Base-by-base conservation (phyloP, 2,888 invertebrate genomes). In the Rhorus exstirpatorius region DNA sequence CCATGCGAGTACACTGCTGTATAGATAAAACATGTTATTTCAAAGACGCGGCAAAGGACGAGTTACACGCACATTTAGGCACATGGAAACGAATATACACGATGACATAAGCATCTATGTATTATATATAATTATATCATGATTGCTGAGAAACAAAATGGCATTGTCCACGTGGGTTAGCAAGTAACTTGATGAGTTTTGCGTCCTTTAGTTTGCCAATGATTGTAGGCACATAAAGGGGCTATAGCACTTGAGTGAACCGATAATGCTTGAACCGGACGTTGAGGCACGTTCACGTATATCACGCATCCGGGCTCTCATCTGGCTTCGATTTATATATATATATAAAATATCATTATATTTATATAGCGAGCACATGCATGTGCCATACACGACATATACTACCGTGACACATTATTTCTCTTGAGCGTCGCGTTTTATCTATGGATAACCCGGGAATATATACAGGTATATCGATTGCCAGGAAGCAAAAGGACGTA, bases 281-380 rank as follows among this genome's bases (percentile, higher is more conserved):
- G 85, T 84, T 78, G 83, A 81, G 83, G 87, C 86, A 88, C 87
- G 89, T 89, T 86, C 79, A 65, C 78, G 82, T 51, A 65, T 82
- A 77, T 10, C 26, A 77, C 79, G 83, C 83, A 84, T 86, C 84
- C 83, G 83, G 83, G 86, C 21, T n/a, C 84, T 84, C 82, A 81
- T 79, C 82, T 79, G 83, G 85, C 79, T 83, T 87, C 84, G 85
- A 89, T 87, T 87, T 87, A n/a, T n/a, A n/a, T n/a, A n/a, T n/a
- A n/a, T n/a, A n/a, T n/a, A n/a, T n/a, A n/a, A n/a, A 87, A 70
- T 44, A 86, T 86, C 86, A 89, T 89, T 88, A 82, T 75, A 79
- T 82, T 75, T 74, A 70, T 79, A 79, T 65, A 53, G 31, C 26
- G 31, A 14, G 49, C 41, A 21, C 72, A 44, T 51, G 65, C 6